These are phyloP conservation scores for Gryllus longicercus DNA, from an alignment of 2,888 invertebrate species.

Conservation along the genomic window DNA sequence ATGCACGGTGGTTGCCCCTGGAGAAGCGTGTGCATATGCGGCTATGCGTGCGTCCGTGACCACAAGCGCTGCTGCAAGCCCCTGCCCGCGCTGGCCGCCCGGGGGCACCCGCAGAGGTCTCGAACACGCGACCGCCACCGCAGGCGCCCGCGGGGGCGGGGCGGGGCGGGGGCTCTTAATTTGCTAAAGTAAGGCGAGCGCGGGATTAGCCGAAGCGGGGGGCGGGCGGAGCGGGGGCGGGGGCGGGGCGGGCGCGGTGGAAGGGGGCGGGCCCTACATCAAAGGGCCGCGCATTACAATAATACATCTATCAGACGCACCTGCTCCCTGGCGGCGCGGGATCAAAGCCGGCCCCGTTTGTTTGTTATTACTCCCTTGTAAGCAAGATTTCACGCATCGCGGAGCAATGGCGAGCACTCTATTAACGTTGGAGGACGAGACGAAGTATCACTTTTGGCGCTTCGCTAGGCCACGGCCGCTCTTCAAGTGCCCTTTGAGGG, in stretches of 20 bases:
- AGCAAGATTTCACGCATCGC: slow-evolving; percentile 4
- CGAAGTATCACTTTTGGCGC: slow-evolving; percentile 17
- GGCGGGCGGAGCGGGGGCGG: not conserved
- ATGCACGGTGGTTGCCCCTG: no score
- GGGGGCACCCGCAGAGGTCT: no score
- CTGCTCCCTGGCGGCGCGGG: slow-evolving; percentile 17
- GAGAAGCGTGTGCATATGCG: no score
- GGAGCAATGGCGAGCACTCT: not conserved
- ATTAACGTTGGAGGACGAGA: not conserved
- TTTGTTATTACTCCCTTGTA: slow-evolving; percentile 10
- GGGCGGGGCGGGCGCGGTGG: not conserved
- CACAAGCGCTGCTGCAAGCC: no score
- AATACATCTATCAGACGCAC: slow-evolving; percentile 17
- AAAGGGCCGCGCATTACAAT: slow-evolving; percentile 7
- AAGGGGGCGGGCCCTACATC: not conserved
- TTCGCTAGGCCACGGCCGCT: not conserved
- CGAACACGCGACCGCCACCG: no score
- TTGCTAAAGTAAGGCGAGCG: slow-evolving; percentile 17
- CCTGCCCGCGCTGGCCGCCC: no score
- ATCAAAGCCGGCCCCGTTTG: slow-evolving; percentile 3
- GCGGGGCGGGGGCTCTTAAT: not conserved
- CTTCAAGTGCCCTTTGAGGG: not conserved
- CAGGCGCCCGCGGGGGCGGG: no score
- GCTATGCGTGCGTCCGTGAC: no score
- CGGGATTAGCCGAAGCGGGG: not conserved